Evolutionary conservation across 2,888 invertebrate genomes (phyloP).

Genomic region (Cactoblastis cactorum): DNA sequence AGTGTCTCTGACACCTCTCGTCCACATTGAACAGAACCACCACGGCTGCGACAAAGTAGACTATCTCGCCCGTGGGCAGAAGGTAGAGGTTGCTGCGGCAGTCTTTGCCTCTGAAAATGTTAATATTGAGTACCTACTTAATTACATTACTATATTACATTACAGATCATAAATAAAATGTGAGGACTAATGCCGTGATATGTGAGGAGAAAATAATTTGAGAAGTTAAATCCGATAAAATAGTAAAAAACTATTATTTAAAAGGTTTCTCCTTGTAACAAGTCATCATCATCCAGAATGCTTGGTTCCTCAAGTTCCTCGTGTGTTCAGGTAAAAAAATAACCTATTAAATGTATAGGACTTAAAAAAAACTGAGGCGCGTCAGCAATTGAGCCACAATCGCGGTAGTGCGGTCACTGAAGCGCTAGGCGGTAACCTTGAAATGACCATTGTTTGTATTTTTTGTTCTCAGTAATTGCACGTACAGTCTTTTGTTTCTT

Average conservation of each 20-base stretch:
- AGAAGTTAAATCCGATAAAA: too few relatives aligned
- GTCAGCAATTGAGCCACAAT: constrained; percentile 5
- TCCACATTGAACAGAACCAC: constrained; percentile 95
- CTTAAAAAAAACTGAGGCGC: neutral
- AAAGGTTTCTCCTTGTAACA: too few relatives aligned
- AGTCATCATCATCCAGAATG: too few relatives aligned
- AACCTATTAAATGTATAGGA: neutral
- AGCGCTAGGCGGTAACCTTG: neutral
- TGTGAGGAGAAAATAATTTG: neutral
- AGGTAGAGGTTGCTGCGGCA: constrained; percentile 93
- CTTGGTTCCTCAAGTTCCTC: too few relatives aligned
- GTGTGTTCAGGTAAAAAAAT: neutral
- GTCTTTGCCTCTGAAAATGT: constrained; percentile 89
- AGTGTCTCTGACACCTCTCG: constrained; percentile 94
- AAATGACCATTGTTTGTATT: neutral
- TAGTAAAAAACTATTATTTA: too few relatives aligned
- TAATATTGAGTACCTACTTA: too few relatives aligned
- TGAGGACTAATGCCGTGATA: too few relatives aligned
- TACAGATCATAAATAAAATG: too few relatives aligned
- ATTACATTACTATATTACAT: neutral
- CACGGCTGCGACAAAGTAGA: constrained; percentile 95
- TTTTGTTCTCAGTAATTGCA: neutral
- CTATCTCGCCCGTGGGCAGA: constrained; percentile 94
- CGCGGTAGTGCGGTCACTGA: constrained; percentile 1
- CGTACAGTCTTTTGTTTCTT: too few relatives aligned